Evolutionary conservation across 2,113 vertebrate species (phyloP).

Genomic region (Setophaga coronata): DNA sequence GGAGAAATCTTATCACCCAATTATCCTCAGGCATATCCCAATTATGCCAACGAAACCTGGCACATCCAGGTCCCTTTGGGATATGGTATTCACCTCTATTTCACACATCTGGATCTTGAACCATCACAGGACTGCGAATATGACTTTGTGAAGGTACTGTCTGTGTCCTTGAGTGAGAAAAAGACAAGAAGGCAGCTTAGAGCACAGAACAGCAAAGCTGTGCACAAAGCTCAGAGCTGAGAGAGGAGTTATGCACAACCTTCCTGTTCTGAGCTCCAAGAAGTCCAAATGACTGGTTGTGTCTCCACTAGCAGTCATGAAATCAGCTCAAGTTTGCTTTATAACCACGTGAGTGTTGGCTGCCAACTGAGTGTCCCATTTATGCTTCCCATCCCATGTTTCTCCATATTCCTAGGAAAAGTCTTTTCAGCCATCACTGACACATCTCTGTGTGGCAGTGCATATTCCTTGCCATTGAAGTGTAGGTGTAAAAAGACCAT

Average conservation of each 20-base stretch:
- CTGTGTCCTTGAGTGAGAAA: background rate
- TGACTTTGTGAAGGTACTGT: slow-evolving; percentile 84
- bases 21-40: slow-evolving; percentile 85
- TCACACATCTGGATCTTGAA: slow-evolving; percentile 90
- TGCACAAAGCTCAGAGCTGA: background rate
- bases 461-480: background rate
- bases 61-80: slow-evolving; percentile 82
- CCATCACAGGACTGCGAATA: slow-evolving; percentile 84
- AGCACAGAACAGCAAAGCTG: background rate
- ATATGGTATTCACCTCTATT: slow-evolving; percentile 79
- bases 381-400: background rate
- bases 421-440: background rate
- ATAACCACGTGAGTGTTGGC: background rate
- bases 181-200: background rate
- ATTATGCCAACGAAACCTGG: slow-evolving; percentile 79
- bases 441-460: background rate
- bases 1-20: slow-evolving; percentile 91
- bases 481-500: background rate
- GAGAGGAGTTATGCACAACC: background rate
- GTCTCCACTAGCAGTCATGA: background rate
- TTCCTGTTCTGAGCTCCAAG: background rate
- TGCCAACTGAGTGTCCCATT: background rate
- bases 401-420: background rate
- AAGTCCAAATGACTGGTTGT: background rate
- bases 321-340: background rate